Evolutionary conservation across 1,140 invertebrate species (phyloP), one percentile per base, ranked within the genome.

Genomic region (Papilio helenus): DNA sequence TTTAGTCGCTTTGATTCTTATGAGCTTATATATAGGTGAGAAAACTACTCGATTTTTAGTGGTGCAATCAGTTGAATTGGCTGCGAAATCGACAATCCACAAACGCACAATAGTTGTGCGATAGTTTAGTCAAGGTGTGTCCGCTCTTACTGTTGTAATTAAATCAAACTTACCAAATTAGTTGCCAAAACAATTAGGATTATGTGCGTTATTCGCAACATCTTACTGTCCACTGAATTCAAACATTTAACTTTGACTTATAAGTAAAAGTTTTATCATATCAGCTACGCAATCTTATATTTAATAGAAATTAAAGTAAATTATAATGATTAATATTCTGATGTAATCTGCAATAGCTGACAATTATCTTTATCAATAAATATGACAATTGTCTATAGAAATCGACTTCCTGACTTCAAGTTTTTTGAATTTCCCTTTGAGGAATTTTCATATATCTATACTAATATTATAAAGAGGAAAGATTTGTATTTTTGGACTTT

Each of bases 241-340:
- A 61, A 61, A 23, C 14, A 23, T 61, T 61, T 61, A 61, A 61
- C 26, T 61, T 23, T 61, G 23, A 26, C 58, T 61, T 61, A 61
- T 61, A 61, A 26, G 58, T 61, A 61, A 61, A 26, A 61, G 58
- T 61, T 61, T 61, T 26, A 61, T 61, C 58, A 61, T 61, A 61
- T 61, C 58, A 61, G 58, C 23, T 14, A 14, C 20, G 23, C 23
- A 16, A 61, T 61, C 58, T 2, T 12, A 12, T 61, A 10, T 26
- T 58, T 3, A 61, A 61, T 61, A 61, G 51, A 55, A 55, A 55
- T 55, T n/a, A 55, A 55, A 61, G 23, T 12, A 61, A 61, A 61
- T 29, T 23, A 26, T 61, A 61, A 26, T 26, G 20, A 55, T 55
- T 9, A 20, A 55, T 55, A 26, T 61, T 26, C 58, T 12, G 20